Evolutionary conservation across 2,113 vertebrate species (phyloP).

Genomic region (Protobothrops mucrosquamatus): DNA sequence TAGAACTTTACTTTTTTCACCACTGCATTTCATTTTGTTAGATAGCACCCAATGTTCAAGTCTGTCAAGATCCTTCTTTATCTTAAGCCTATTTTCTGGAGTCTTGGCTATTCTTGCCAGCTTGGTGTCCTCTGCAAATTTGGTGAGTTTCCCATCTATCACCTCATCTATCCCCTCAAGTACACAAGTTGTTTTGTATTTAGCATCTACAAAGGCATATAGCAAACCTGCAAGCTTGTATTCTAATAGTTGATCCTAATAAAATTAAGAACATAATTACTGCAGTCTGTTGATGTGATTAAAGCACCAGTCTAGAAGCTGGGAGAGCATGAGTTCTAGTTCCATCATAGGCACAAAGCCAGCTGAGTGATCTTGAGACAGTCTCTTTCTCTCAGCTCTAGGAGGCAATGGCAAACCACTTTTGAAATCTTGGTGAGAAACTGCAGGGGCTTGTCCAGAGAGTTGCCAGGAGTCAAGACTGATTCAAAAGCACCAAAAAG

Average conservation of each 20-base stretch:
- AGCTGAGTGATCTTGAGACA: background rate
- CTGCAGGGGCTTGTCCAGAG: background rate
- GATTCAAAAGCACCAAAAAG: background rate
- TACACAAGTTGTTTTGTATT: background rate
- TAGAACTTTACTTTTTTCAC: too few species aligned
- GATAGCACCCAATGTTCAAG: too few species aligned
- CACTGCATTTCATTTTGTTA: too few species aligned
- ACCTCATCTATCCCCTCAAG: background rate
- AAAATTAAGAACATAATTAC: background rate
- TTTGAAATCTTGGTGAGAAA: background rate
- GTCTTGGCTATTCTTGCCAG: too few species aligned
- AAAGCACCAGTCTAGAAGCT: background rate
- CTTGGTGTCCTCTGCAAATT: too few species aligned
- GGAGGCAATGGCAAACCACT: background rate
- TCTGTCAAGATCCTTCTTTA: too few species aligned
- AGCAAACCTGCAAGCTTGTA: background rate
- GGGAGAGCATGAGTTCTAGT: background rate
- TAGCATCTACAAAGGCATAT: background rate
- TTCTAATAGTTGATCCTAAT: background rate
- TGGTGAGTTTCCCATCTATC: too few species aligned
- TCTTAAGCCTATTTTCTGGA: too few species aligned
- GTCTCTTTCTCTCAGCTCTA: background rate
- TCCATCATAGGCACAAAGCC: background rate
- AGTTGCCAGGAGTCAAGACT: background rate
- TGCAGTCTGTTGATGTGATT: background rate